Percentiles rank a stretch among this genome's conserved stretches.
Conservation (phyloP, 2,888 invertebrate genomes). For the Xanthorhoe designata region DNA sequence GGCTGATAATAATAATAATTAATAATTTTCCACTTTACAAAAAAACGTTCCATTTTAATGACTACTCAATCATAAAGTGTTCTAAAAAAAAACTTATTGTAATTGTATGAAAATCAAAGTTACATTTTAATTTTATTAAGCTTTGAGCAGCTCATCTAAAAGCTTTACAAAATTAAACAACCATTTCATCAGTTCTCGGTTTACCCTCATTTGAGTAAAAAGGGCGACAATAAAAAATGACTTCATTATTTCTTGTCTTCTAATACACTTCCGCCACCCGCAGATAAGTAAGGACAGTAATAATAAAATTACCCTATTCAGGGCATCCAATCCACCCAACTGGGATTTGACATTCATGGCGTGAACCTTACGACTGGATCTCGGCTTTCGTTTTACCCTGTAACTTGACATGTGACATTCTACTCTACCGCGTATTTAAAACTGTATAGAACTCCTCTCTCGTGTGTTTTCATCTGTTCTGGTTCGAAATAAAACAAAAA, state of each 20-base stretch:
- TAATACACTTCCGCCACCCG: constrained; percentile 22
- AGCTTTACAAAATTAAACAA: no score
- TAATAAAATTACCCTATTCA: constrained; percentile 38
- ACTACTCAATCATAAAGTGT: no score
- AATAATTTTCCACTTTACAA: no score
- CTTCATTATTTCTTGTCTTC: constrained; percentile 21
- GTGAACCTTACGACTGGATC: constrained; percentile 29
- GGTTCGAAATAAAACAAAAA: no score
- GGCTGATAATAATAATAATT: no score
- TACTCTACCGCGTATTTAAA: background rate
- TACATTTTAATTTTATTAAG: background rate
- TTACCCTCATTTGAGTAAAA: constrained; percentile 5
- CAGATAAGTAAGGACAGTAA: constrained; percentile 34
- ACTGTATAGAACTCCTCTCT: no score
- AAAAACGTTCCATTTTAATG: no score
- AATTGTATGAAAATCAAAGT: background rate
- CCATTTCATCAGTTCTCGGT: background rate
- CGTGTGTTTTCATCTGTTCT: no score
- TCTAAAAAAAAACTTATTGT: no score
- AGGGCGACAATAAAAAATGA: constrained; percentile 10
- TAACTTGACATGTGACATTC: background rate
- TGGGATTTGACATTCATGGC: constrained; percentile 37
- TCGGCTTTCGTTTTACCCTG: constrained; percentile 20
- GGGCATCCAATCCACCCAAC: constrained; percentile 11
- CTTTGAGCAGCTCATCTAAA: background rate